Base-by-base conservation (phyloP, 64 coral and sea anemone genomes). In the Actinia tenebrosa region DNA sequence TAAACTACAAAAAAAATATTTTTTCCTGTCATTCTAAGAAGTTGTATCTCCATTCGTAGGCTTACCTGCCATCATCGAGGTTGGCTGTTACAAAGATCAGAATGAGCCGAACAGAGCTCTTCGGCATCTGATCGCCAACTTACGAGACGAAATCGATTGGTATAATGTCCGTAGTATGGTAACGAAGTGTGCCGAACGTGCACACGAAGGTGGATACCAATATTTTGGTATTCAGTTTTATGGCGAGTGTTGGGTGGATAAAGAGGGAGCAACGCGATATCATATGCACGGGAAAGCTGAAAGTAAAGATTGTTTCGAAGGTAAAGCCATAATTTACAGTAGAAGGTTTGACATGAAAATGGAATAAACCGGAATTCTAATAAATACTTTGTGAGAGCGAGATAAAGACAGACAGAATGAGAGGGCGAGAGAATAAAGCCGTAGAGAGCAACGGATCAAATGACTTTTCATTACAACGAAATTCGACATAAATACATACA, bases 201-300 rank as follows among this genome's bases (percentile, higher is more conserved):
- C 94, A 1, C 88, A 89, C 53, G 56, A 92, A 46, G 86, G 60
- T n/a, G 94, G 94, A 84, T 93, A 93, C 66, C 55, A 82, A 78
- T 88, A 88, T 53, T 82, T 90, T 85, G 94, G 90, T 37, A 87
- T 95, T 60, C 94, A 95, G 61, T 95, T 88, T 54, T 92, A 95
- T 77, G 94, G 90, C 14, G 94, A 95, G 77, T 95, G 94, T 45
- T 95, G 94, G 94, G 81, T 87, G 30, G 94, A 95, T 50, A 77
- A 84, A 3, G 87, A 95, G n/a, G 94, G 60, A 11, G 90, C 92
- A 44, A 45, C 25, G 10, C 61, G 91, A 15, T 92, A 90, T 27
- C 78, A 83, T 75, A 95, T 95, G 94, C 68, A 95, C 30, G 94
- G 90, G 15, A 44, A 84, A 77, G 94, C 68, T 19, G 19, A 45